Base-by-base conservation (phyloP, 2,888 invertebrate species). In the Dynastes maya region DNA sequence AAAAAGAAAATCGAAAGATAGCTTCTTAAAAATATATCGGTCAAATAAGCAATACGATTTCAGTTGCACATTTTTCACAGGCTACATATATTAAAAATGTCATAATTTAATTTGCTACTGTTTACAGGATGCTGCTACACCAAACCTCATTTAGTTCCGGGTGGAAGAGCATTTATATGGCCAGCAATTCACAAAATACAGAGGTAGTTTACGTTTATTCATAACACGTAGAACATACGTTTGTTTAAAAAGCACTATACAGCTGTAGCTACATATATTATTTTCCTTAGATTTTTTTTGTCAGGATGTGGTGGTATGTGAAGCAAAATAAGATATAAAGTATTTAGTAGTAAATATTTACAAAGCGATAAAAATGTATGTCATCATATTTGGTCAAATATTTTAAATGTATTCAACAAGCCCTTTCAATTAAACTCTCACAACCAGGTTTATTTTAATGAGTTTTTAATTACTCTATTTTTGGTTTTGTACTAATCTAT, bases 121-220 rank as follows among this genome's bases (percentile, higher is more conserved):
- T 84, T 88, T 89, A 53, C 87, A 98, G 98, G 98, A 93, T 98
- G 98, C 89, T 98, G 97, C 88, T 96, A 98, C 89, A 93, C 95
- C 85, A 97, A 97, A 89, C 98, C 98, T 58, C 90, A 97, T 76
- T 90, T 98, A 83, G 96, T 99, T 76, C 97, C 98, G 58, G 99
- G 99, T 80, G 99, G 99, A 9, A 92, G 98, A 76, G 97, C 98
- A 32, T 99, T 98, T 90, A 98, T 99, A 16, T 98, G 98, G 98
- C 99, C 99, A 2, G 91, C 95, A 8, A 92, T 98, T 82, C 96
- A 96, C 88, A 93, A 92, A 88, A 95, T 96, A 77, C 96, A 96
- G 88, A 93, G 94, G 94, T 94, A 89, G 29, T 51, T 37, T 13
- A 16, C 22, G 22, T 45, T 45, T 45, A 45, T 45, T 45, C 11